Conservation (phyloP, 92 coral and sea anemone species). For the Parazoanthus darwini region DNA sequence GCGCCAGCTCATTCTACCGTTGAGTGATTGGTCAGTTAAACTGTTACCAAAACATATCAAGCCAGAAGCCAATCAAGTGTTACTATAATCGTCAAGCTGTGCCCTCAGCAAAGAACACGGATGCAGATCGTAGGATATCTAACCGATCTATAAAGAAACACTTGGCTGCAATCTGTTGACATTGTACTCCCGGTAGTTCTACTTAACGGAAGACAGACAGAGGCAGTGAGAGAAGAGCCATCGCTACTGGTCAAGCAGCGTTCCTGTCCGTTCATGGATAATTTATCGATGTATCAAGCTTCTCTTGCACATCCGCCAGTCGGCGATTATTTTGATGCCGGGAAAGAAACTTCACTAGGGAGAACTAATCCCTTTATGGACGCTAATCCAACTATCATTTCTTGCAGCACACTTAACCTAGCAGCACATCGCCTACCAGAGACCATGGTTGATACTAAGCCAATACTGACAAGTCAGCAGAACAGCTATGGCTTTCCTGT, state of each 20-base stretch:
- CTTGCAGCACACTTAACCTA: slow-evolving; percentile 73
- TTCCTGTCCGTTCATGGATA: slow-evolving; percentile 59
- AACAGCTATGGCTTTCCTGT: slow-evolving; percentile 61
- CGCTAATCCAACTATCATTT: slow-evolving; percentile 69
- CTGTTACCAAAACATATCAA: slow-evolving; percentile 89
- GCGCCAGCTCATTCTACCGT: slow-evolving; percentile 36
- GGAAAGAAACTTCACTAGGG: slow-evolving; percentile 71
- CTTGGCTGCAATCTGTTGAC: slow-evolving; percentile 42
- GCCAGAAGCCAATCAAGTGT: slow-evolving; percentile 88
- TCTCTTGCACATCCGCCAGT: slow-evolving; percentile 67
- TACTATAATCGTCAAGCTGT: slow-evolving; percentile 86
- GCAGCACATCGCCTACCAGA: slow-evolving; percentile 78
- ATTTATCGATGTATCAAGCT: slow-evolving; percentile 57
- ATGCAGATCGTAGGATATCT: slow-evolving; percentile 50
- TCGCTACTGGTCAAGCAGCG: slow-evolving; percentile 49
- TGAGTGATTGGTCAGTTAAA: slow-evolving; percentile 84
- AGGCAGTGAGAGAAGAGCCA: not conserved
- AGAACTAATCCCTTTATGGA: slow-evolving; percentile 72
- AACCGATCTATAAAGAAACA: slow-evolving; percentile 38
- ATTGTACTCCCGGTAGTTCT: slow-evolving; percentile 45
- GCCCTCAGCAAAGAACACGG: slow-evolving; percentile 82
- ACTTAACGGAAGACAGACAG: slow-evolving; percentile 43
- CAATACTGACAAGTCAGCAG: slow-evolving; percentile 64
- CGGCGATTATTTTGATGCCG: slow-evolving; percentile 74
- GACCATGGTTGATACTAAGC: slow-evolving; percentile 69